A percentile compares a stretch with the other conserved stretches of the same genome.
Evolutionary conservation across 2,888 invertebrate genomes (phyloP).

Genomic region (Dicroscelio sp.): DNA sequence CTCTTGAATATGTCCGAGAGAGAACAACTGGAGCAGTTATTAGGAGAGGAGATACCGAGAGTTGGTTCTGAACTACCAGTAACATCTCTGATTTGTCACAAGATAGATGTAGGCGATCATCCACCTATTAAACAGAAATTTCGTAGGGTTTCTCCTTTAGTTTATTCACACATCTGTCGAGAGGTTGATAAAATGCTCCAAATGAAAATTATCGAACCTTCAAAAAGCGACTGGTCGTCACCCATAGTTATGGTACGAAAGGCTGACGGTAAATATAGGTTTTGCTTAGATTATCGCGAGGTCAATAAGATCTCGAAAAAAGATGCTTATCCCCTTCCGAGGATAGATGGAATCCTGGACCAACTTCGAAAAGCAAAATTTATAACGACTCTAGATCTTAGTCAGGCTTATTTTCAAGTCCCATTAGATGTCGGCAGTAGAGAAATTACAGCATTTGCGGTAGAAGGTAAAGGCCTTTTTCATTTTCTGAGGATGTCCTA

Average conservation of each 20-base stretch:
- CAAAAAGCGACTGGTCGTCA: not conserved
- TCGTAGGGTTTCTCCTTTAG: not conserved
- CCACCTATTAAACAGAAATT: not conserved
- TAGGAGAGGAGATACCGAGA: not conserved
- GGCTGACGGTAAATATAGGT: not conserved
- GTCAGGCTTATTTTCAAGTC: not conserved
- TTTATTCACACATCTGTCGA: not conserved
- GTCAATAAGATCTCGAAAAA: not conserved
- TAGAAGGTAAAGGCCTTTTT: not conserved
- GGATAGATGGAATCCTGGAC: not conserved
- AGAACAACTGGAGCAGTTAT: not conserved
- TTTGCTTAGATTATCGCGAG: not conserved
- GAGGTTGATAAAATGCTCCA: not conserved
- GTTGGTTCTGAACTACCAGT: not conserved
- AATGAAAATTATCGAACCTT: not conserved
- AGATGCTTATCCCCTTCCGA: not conserved
- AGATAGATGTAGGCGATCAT: not conserved
- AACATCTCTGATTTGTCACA: not conserved
- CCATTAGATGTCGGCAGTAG: not conserved
- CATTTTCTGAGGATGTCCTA: not conserved
- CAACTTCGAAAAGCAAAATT: not conserved
- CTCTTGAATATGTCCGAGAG: not conserved
- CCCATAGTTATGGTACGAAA: not conserved
- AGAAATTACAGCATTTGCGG: not conserved
- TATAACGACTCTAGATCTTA: not conserved